These are phyloP conservation scores for Pogoniulus pusillus DNA, from an alignment of 2,797 vertebrate genomes.

Conservation along the genomic window DNA sequence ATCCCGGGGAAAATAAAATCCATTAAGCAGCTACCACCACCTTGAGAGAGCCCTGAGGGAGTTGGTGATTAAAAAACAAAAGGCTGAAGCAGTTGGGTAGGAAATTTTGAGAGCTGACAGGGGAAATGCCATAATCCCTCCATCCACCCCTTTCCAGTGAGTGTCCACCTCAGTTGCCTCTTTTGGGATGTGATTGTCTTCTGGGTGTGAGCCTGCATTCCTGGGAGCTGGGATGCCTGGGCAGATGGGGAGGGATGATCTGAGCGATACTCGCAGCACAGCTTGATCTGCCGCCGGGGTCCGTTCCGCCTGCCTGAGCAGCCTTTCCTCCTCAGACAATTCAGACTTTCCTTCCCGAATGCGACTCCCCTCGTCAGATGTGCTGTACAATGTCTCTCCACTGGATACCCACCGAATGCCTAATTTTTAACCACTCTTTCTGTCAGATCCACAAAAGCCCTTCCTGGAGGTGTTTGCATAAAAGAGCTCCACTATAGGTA, in stretches of 20 bases:
- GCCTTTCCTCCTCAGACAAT: constrained; percentile 31
- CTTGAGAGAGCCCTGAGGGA: background rate
- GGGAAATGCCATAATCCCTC: background rate
- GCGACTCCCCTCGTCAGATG: constrained; percentile 57
- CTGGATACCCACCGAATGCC: constrained; percentile 64
- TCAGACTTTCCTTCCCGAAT: background rate
- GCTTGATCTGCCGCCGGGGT: background rate
- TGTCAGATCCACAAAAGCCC: constrained; percentile 71
- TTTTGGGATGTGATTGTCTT: background rate
- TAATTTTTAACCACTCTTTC: constrained; percentile 68
- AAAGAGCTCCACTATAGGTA: constrained; percentile 62
- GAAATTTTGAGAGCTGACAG: background rate
- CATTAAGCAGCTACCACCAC: background rate
- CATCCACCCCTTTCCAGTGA: background rate
- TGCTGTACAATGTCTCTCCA: constrained; percentile 63
- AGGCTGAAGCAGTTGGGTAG: background rate
- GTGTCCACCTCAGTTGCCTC: background rate
- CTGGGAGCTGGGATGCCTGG: background rate
- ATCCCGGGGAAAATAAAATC: constrained; percentile 22
- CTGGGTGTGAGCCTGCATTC: background rate
- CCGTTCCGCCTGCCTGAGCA: background rate
- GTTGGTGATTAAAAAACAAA: background rate
- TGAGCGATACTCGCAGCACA: background rate
- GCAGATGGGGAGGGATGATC: background rate
- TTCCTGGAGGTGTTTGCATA: constrained; percentile 69